Evolutionary conservation across 1,140 invertebrate species (phyloP).

Genomic region (Apis florea): DNA sequence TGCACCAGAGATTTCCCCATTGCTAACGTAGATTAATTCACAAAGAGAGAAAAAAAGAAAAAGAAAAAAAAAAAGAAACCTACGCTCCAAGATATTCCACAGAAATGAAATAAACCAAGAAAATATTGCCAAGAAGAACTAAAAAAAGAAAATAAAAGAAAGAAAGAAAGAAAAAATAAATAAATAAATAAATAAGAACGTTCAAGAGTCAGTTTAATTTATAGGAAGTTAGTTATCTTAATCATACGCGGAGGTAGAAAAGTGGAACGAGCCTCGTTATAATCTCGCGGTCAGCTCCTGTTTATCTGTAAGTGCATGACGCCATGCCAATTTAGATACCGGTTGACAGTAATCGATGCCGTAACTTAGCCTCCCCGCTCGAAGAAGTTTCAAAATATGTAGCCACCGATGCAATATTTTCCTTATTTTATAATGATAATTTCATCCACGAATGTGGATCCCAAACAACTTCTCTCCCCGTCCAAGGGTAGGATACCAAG

Average conservation of each 20-base stretch:
- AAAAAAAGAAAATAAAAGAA: not conserved
- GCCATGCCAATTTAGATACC: conserved; percentile 27
- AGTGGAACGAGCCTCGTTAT: conserved; percentile 19
- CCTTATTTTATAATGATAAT: not conserved
- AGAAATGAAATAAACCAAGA: too few species aligned
- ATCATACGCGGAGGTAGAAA: not conserved
- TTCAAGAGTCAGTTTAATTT: not conserved
- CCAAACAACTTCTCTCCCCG: too few species aligned
- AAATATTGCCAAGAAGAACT: too few species aligned
- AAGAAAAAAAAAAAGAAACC: too few species aligned
- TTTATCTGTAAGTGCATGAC: conserved; percentile 29
- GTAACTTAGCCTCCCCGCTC: not conserved
- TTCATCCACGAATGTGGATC: not conserved
- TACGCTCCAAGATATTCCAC: too few species aligned
- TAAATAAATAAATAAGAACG: too few species aligned
- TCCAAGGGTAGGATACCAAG: too few species aligned
- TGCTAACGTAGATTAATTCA: too few species aligned
- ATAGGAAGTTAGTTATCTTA: conserved; percentile 8
- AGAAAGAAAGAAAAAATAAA: not conserved
- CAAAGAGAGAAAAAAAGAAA: too few species aligned
- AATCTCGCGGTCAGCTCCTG: conserved; percentile 21
- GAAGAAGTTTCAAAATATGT: not conserved
- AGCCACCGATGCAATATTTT: not conserved
- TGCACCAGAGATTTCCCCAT: too few species aligned
- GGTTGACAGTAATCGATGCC: conserved; percentile 1